A percentile compares a stretch with the other conserved stretches of the same genome.
These are phyloP conservation scores for Lacerta agilis DNA, from an alignment of 2,797 vertebrate species.

Conservation along the genomic window DNA sequence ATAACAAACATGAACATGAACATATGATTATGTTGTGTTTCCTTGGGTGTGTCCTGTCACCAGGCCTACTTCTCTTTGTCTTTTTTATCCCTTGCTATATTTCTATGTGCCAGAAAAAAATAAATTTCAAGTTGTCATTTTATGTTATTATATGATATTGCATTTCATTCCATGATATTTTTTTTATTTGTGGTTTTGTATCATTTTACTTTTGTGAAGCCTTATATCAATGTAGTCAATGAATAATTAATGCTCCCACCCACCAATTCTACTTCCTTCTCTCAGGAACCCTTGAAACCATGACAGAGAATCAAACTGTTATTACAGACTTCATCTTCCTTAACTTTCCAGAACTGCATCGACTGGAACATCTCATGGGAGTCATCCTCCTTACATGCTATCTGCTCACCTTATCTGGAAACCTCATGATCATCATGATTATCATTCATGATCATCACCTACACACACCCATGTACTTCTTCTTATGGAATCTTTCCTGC, in stretches of 20 bases:
- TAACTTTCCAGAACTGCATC: background rate
- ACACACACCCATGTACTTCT: constrained; percentile 22
- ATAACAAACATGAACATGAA: background rate
- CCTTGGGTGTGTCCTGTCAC: background rate
- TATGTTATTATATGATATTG: background rate
- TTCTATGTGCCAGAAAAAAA: too few species aligned
- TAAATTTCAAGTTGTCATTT: background rate
- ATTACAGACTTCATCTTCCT: constrained; percentile 7
- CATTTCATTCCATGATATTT: background rate
- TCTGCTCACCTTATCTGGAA: constrained; percentile 4
- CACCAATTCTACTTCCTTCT: background rate
- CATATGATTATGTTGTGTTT: background rate
- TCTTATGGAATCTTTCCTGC: constrained; percentile 35
- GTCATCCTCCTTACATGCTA: background rate
- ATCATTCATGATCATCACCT: background rate
- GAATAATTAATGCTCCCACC: background rate
- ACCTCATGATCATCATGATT: constrained; percentile 9
- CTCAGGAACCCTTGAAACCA: background rate
- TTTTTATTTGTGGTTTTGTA: background rate
- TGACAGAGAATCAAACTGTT: background rate
- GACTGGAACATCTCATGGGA: background rate
- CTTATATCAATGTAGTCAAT: background rate
- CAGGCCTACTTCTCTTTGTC: background rate
- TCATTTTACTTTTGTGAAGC: background rate
- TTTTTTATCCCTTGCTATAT: background rate